A percentile compares a stretch with the other conserved stretches of the same genome.
These are phyloP conservation scores for Puma concolor DNA, from an alignment of 2,113 vertebrate genomes.

Conservation along the genomic window DNA sequence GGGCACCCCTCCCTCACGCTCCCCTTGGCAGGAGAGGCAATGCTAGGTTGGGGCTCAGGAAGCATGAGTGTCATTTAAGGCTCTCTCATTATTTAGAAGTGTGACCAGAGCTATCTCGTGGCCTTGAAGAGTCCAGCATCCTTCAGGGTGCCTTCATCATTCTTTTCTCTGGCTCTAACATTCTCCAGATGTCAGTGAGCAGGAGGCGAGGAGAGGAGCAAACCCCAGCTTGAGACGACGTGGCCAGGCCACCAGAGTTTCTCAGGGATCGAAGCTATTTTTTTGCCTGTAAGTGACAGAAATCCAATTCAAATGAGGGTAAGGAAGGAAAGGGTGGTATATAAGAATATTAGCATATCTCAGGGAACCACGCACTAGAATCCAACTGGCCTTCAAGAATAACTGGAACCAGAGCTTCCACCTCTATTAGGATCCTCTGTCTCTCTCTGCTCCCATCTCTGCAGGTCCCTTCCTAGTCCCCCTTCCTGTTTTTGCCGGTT, in stretches of 20 bases:
- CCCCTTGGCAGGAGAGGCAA: not conserved
- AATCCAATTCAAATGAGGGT: not conserved
- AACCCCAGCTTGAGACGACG: not conserved
- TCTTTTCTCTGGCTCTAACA: not conserved
- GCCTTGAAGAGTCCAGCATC: not conserved
- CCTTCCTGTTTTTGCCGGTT: not conserved
- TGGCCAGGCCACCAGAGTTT: not conserved
- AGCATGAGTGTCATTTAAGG: not conserved
- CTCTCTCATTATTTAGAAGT: not conserved
- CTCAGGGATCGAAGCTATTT: not conserved
- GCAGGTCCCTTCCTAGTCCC: not conserved
- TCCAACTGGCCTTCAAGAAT: too few species aligned
- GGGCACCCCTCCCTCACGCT: accelerated
- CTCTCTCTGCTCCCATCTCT: not conserved
- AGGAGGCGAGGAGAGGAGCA: too few species aligned
- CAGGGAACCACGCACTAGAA: too few species aligned
- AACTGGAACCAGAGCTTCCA: accelerated
- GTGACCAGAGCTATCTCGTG: not conserved
- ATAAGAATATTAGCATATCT: too few species aligned
- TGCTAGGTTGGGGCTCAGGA: not conserved
- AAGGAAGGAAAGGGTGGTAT: too few species aligned
- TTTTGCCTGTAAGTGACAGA: not conserved
- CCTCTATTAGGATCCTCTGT: not conserved
- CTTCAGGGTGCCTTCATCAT: not conserved
- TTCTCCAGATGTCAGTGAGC: not conserved